phyloP scores from a whole-genome alignment of 1,140 invertebrate genomes.

The Cydia splendana region DNA sequence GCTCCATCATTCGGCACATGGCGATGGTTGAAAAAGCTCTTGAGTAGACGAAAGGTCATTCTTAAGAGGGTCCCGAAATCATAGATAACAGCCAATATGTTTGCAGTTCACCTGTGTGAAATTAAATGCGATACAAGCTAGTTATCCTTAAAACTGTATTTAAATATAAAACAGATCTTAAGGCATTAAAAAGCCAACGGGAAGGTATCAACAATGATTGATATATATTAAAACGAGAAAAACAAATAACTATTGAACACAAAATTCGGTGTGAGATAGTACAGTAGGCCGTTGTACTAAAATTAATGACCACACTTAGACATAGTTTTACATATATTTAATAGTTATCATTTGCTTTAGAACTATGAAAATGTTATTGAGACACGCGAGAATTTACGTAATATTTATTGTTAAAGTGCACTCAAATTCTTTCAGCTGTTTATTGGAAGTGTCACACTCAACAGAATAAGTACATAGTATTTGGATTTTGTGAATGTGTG shows the following conservation, averaged over 20 bases:
- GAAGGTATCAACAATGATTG: background rate
- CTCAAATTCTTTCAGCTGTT: too few species aligned
- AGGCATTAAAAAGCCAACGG: background rate
- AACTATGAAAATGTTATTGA: background rate
- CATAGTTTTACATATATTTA: background rate
- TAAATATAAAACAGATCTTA: too few species aligned
- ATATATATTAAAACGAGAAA: background rate
- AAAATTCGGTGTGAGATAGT: background rate
- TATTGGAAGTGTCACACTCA: background rate
- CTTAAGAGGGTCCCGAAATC: too few species aligned
- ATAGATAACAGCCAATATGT: too few species aligned
- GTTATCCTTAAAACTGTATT: too few species aligned
- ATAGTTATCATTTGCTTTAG: background rate
- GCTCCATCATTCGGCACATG: too few species aligned
- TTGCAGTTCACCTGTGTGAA: too few species aligned
- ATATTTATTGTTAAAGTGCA: too few species aligned
- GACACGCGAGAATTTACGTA: background rate
- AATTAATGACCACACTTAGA: background rate
- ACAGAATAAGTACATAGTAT: background rate
- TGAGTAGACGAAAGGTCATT: too few species aligned
- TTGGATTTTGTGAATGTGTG: background rate
- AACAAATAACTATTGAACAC: background rate
- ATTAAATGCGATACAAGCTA: too few species aligned
- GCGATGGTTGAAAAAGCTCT: too few species aligned
- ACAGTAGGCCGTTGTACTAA: constrained; percentile 3